Base-by-base conservation (phyloP, 2,797 vertebrate species). In the Gobionotothen gibberifrons region DNA sequence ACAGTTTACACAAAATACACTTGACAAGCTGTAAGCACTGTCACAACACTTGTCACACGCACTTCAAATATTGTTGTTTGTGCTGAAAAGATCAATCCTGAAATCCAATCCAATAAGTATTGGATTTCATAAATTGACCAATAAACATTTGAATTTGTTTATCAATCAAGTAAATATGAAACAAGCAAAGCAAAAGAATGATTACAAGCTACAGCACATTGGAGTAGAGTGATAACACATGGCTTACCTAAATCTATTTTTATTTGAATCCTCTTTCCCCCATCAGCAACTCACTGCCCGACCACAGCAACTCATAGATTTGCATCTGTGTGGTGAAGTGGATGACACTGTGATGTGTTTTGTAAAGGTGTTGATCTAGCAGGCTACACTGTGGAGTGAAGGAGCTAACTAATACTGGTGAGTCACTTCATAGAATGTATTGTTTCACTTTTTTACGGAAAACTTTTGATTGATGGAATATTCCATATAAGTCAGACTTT, bases 271-370 rank as follows among this genome's bases (percentile, higher is more conserved):
- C 14, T 21, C 17, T 26, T 26, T 39, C 1, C 11, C 39, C 17
- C 26, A 4, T 14, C 16, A 39, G 48, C 54, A 68, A 55, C 57
- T 79, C 55, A 17, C 8, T 74, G 40, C 42, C 8, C 6, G 32
- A 36, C 32, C 32, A 36, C 32, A 36, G 32, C 32, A 36, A 36
- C 32, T 61, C 52, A 36, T 49, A 19, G 42, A 88, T 91, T 90
- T 90, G 90, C 85, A 90, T 90, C 47, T 16, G 3, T 52, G 42
- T 60, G 73, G 49, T 70, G 22, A 81, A 74, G 9, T 59, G 48
- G 9, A 43, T 17, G 26, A 61, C n/a, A 63, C 39, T 3, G 22
- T 11, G 43, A 72, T 71, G 60, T 48, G 60, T 62, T 47, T 48
- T 10, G 56, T 43, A 26, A 71, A 67, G 44, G 42, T 59, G 44